phyloP scores from a whole-genome alignment of 2,113 vertebrate species.

The Morone saxatilis region DNA sequence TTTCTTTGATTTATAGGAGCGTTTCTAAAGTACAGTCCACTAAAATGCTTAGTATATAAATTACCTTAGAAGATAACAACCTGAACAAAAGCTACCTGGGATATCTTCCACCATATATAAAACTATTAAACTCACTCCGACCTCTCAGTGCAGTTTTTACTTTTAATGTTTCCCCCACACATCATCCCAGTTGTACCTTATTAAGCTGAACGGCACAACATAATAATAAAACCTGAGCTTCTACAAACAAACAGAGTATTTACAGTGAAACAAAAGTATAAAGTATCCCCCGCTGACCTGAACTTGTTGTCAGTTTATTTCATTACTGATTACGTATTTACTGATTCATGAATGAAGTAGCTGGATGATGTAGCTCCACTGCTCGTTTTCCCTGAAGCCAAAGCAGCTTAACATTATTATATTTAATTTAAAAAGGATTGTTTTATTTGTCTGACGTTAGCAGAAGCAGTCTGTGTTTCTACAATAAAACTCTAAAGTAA shows the following conservation, averaged over 20 bases:
- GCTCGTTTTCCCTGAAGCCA: no score
- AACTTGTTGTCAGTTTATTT: no score
- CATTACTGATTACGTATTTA: no score
- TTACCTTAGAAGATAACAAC: background rate
- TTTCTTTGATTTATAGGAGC: conserved; percentile 6
- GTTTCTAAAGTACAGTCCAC: background rate
- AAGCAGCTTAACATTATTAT: background rate
- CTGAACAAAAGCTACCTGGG: background rate
- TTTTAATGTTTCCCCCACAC: background rate
- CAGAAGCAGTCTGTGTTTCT: background rate
- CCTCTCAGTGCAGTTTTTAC: no score
- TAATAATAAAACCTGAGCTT: no score
- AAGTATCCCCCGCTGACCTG: no score
- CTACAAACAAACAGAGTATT: no score
- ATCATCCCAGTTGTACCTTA: background rate
- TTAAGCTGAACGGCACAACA: no score
- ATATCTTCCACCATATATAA: background rate
- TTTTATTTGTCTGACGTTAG: background rate
- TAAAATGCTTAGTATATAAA: background rate
- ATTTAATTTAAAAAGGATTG: background rate
- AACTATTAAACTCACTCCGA: background rate
- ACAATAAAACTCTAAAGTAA: background rate
- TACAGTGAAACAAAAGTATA: no score
- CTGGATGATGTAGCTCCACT: no score
- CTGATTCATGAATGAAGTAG: no score